phyloP scores from a whole-genome alignment of 2,797 vertebrate species.

The Simalia tracyae region DNA sequence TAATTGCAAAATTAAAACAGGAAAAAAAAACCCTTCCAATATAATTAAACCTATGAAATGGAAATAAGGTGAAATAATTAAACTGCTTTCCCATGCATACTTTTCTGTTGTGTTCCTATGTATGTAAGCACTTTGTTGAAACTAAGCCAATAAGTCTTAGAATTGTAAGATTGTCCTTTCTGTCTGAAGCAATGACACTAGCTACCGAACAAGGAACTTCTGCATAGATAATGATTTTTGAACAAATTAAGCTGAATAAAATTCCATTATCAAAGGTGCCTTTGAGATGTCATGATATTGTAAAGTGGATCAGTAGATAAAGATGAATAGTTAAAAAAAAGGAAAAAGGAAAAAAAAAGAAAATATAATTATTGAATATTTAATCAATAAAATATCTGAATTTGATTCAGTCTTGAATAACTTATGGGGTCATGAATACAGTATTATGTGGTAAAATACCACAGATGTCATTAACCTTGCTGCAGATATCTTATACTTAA shows the following conservation, averaged over 20 bases:
- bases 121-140: conserved; percentile 6
- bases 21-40: background rate
- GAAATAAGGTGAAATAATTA: background rate
- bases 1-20: background rate
- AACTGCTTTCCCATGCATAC: background rate
- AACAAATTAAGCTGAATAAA: conserved; percentile 38
- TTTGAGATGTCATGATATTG: conserved; percentile 33
- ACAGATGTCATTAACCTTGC: background rate
- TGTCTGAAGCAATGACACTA: conserved; percentile 18
- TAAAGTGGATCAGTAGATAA: conserved; percentile 17
- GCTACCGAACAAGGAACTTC: conserved; percentile 22
- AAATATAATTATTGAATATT: conserved; percentile 21
- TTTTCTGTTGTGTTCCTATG: background rate
- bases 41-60: background rate
- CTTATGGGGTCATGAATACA: background rate
- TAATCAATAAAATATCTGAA: conserved; percentile 19
- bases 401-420: conserved; percentile 7
- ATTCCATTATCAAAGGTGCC: conserved; percentile 25
- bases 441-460: background rate
- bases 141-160: conserved; percentile 10
- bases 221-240: conserved; percentile 29
- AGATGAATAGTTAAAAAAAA: background rate
- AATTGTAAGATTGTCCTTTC: conserved; percentile 28
- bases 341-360: background rate
- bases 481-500: background rate